Percentiles rank a stretch among this genome's conserved stretches.
Conservation (phyloP, 1,140 invertebrate genomes). For the Latrodectus geometricus region DNA sequence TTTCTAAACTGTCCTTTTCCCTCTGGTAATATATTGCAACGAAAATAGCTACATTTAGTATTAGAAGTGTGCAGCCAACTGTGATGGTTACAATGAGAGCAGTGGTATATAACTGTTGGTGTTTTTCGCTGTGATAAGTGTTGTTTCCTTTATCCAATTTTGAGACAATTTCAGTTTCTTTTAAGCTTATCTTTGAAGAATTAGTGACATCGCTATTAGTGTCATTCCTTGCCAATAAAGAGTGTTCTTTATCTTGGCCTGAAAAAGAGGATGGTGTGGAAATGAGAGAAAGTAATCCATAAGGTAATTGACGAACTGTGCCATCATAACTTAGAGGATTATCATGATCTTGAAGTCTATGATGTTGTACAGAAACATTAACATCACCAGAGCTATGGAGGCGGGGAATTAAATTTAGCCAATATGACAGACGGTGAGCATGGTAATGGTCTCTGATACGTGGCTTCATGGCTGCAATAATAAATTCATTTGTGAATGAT, state of each 20-base stretch:
- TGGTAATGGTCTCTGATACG: constrained; percentile 94
- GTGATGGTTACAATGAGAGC: constrained; percentile 91
- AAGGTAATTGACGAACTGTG: constrained; percentile 25
- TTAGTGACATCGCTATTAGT: constrained; percentile 16
- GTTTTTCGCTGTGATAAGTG: constrained; percentile 68
- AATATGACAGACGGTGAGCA: constrained; percentile 93
- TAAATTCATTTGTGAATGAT: neutral
- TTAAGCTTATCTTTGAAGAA: neutral
- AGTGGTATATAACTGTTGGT: constrained; percentile 81
- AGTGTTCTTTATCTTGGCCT: neutral
- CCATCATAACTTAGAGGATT: constrained; percentile 71
- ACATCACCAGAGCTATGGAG: constrained; percentile 76
- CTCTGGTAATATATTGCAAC: constrained; percentile 94
- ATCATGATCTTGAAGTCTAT: constrained; percentile 80
- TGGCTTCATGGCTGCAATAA: constrained; percentile 69
- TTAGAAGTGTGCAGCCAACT: constrained; percentile 90
- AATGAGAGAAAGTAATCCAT: neutral
- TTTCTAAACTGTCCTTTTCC: constrained; percentile 83
- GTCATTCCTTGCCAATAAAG: neutral
- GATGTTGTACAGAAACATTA: constrained; percentile 85
- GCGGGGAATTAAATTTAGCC: constrained; percentile 94
- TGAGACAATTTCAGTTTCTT: constrained; percentile 27
- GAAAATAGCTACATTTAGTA: constrained; percentile 93
- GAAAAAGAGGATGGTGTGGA: neutral
- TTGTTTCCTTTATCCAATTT: constrained; percentile 75